These are phyloP conservation scores for Parnassius smintheus DNA, from an alignment of 2,888 invertebrate genomes.

Conservation along the genomic window DNA sequence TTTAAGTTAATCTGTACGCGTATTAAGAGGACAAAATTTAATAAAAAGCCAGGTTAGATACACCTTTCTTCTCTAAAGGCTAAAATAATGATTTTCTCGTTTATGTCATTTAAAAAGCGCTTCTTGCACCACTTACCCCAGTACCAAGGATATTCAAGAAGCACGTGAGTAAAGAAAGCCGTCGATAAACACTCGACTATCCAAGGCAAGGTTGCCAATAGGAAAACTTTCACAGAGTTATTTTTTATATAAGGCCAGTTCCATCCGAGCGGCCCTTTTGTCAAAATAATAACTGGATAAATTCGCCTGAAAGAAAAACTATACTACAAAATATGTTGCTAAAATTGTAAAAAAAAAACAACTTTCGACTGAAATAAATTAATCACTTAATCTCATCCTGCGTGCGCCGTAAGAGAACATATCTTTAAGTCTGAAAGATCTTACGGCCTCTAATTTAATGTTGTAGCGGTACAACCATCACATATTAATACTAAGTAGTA, in stretches of 20 bases:
- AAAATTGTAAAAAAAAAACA: too few relatives aligned
- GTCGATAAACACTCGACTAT: constrained; percentile 70
- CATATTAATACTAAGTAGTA: too few relatives aligned
- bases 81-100: constrained; percentile 6
- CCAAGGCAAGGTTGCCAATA: constrained; percentile 75
- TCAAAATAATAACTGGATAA: constrained; percentile 74
- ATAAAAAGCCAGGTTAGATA: constrained; percentile 9
- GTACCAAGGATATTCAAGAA: constrained; percentile 73
- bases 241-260: constrained; percentile 75
- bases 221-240: constrained; percentile 72
- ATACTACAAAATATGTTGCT: too few relatives aligned
- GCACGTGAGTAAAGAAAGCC: constrained; percentile 64
- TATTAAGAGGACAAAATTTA: constrained; percentile 3
- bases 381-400: too few relatives aligned
- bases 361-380: too few relatives aligned
- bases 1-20: neutral
- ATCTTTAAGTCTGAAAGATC: too few relatives aligned
- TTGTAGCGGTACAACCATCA: too few relatives aligned
- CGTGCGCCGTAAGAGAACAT: too few relatives aligned
- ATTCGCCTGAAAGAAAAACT: constrained; percentile 61
- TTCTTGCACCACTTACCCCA: constrained; percentile 62
- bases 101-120: constrained; percentile 23
- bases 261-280: constrained; percentile 73
- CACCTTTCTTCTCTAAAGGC: constrained; percentile 11
- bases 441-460: too few relatives aligned